Base-by-base conservation (phyloP, 2,888 invertebrate genomes). In the Petrolisthes cinctipes region DNA sequence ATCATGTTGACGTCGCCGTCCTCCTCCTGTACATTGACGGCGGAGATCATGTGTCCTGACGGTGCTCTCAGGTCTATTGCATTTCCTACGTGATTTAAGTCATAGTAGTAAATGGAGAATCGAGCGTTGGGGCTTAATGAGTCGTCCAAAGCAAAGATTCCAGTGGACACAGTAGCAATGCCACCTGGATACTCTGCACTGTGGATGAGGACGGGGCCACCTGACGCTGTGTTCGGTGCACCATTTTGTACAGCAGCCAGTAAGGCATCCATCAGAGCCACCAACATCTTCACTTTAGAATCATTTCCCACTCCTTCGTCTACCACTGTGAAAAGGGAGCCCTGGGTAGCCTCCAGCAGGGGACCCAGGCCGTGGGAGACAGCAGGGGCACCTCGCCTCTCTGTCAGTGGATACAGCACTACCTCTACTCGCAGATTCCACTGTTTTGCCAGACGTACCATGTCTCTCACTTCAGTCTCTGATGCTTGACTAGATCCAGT, bases 41-140 rank as follows among this genome's bases (percentile, higher is more conserved):
- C 75, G 57, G 84, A 73, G 66, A 90, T 82, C 23, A 73, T 86
- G 61, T 80, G 79, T 20, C 90, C 90, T 23, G 87, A 88, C 20
- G 90, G 90, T 9, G 89, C 82, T 11, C 86, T 88, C 51, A 90
- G 86, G 71, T 89, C 88, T 61, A 90, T 88, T n/a, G 89, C 80
- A 71, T 90, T 90, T 6, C 90, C 90, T n/a, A 90, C 90, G 73
- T 90, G 90, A 83, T 89, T 90, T 37, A 90, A 54, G 84, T 90
- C 89, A 61, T 90, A 90, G 76, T 90, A 90, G 61, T 89, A 89
- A 20, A 90, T 83, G 37, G 90, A 87, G 73, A 90, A 89, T 11
- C 89, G 85, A 9, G 89, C 88, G 73, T 89, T 83, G 4, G 88
- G 86, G 14, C 89, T 88, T 4, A 90, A 79, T 9, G 89, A 89